These are phyloP conservation scores for Lutra lutra DNA, from an alignment of 2,797 vertebrate species.

Conservation along the genomic window DNA sequence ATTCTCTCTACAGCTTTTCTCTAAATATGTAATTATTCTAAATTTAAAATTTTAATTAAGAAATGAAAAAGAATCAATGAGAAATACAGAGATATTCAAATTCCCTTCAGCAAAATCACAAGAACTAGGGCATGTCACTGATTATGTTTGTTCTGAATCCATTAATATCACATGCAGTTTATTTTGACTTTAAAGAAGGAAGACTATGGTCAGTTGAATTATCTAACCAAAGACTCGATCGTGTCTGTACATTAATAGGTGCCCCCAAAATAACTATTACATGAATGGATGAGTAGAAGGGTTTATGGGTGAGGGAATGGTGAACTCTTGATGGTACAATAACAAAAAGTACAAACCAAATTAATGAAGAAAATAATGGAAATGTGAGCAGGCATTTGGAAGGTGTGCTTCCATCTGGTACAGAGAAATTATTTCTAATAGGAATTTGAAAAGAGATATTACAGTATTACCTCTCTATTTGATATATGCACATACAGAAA, in stretches of 20 bases:
- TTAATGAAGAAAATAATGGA: not conserved
- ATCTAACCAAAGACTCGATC: not conserved
- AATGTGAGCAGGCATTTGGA: not conserved
- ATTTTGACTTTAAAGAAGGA: not conserved
- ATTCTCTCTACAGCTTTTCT: not conserved
- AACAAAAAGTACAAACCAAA: not conserved
- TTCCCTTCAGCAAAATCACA: not conserved
- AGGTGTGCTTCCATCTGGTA: not conserved
- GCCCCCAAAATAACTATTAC: not conserved
- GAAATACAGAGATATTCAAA: not conserved
- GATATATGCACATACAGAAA: not conserved
- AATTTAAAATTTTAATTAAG: not conserved
- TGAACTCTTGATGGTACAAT: not conserved
- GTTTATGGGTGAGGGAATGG: not conserved
- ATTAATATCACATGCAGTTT: not conserved
- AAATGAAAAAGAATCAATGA: not conserved
- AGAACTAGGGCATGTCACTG: too few species aligned
- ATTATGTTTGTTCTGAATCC: not conserved
- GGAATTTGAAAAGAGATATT: not conserved
- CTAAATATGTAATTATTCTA: not conserved
- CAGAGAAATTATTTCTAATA: not conserved
- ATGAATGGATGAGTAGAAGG: not conserved
- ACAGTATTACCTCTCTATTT: not conserved
- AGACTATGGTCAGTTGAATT: not conserved
- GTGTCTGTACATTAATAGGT: not conserved